Evolutionary conservation across 35 echinoderm and acorn worm species (phyloP), one percentile per base, ranked within the genome.

Genomic region (Apostichopus japonicus): DNA sequence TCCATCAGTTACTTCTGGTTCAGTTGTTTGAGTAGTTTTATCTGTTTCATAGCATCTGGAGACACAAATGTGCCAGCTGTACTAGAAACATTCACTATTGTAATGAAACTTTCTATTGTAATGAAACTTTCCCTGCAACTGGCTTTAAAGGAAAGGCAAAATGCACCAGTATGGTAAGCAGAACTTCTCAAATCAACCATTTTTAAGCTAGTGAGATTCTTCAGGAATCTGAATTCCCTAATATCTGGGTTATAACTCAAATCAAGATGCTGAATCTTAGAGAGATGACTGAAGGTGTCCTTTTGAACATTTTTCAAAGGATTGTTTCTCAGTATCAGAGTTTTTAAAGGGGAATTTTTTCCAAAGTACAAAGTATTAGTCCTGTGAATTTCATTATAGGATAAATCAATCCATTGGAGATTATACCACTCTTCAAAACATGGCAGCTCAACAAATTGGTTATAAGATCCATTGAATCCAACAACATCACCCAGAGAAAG

Each of bases 381-480:
- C 13, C 71, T 0, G 4, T 67, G 63, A 11, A 75, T 19, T n/a
- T n/a, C n/a, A 23, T 75, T 75, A n/a, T 75, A 25, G 4, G 78
- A 80, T 6, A 80, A 54, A 23, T 80, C 78, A 80, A 80, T 80
- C 78, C 78, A 80, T 52, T 80, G 78, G 5, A 80, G 53, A 80
- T 17, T 10, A 80, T 23, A 54, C 53, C 78, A 80, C 25, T 80
- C 25, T 13, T 14, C 53, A 80, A 80, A 80, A 44, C 78, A 80
- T 33, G 78, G 78, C 25, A 80, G 10, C 8, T 80, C 78, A 9
- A 44, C 2, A 23, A 80, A 80, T 13, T 17, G 0, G 53, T 80
- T 44, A 80, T 80, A 44, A 44, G 78, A 80, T 52, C 23, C 23
- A 80, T 80, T 44, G 9, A 80, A 80, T 9, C 79, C 79, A 80